These are phyloP conservation scores for Oncopeltus fasciatus DNA, from an alignment of 1,140 invertebrate species.

Conservation along the genomic window DNA sequence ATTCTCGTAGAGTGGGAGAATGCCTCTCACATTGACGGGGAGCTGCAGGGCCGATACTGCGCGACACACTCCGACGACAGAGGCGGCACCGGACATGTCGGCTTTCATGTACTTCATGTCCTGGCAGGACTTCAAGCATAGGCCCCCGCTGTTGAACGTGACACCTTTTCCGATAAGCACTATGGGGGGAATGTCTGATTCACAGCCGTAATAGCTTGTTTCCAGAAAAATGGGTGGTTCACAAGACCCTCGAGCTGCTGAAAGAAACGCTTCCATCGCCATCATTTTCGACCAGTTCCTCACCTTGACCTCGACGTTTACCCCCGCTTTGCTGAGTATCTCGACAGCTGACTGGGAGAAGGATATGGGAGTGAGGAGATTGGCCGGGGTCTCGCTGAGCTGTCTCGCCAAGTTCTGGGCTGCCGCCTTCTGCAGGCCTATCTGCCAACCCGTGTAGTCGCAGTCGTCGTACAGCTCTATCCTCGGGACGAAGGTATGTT, in stretches of 20 bases:
- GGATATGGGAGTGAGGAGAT: slow-evolving; percentile 42
- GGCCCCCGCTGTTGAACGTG: slow-evolving; percentile 52
- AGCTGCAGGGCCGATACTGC: slow-evolving; percentile 37
- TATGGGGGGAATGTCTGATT: slow-evolving; percentile 31
- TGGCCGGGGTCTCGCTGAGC: slow-evolving; percentile 46
- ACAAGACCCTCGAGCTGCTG: slow-evolving; percentile 42
- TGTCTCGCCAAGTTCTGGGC: slow-evolving; percentile 45
- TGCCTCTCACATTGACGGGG: slow-evolving; percentile 39
- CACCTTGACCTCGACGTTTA: slow-evolving; percentile 31
- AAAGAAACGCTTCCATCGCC: slow-evolving; percentile 47
- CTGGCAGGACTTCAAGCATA: slow-evolving; percentile 42
- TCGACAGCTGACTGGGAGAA: slow-evolving; percentile 38
- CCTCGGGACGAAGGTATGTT: slow-evolving; percentile 9
- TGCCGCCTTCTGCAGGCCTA: slow-evolving; percentile 38
- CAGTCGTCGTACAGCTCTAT: slow-evolving; percentile 25
- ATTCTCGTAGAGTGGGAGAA: slow-evolving; percentile 46
- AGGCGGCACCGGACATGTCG: slow-evolving; percentile 48
- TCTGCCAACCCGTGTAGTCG: slow-evolving; percentile 36
- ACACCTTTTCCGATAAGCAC: slow-evolving; percentile 39
- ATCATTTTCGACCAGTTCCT: slow-evolving; percentile 38
- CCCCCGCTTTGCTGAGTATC: slow-evolving; percentile 31
- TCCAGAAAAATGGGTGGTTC: slow-evolving; percentile 41
- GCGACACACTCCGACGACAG: slow-evolving; percentile 35
- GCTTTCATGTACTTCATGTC: slow-evolving; percentile 46
- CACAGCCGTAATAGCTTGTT: slow-evolving; percentile 28